A percentile compares a stretch with the other conserved stretches of the same genome.
These are phyloP conservation scores for Dynastes tityus DNA, from an alignment of 2,888 invertebrate species.

Conservation along the genomic window DNA sequence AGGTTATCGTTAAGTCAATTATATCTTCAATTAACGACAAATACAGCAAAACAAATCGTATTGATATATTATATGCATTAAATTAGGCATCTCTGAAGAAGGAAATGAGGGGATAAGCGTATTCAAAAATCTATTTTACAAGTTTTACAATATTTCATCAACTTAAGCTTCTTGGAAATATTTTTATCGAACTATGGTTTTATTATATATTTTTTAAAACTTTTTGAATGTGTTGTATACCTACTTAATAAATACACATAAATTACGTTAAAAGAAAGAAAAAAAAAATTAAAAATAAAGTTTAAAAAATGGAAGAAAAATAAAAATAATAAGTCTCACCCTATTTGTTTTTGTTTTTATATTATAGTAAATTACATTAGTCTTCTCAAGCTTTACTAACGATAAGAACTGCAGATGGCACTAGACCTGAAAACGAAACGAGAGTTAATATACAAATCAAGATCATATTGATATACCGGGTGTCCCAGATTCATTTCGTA, in stretches of 20 bases:
- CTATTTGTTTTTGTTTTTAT: constrained; percentile 3
- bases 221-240: too few relatives aligned
- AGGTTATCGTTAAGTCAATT: constrained; percentile 9
- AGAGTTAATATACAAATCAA: not conserved
- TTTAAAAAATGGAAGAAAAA: not conserved
- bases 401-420: constrained; percentile 88
- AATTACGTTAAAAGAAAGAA: constrained; percentile 7
- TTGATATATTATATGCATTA: too few relatives aligned
- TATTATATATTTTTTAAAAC: too few relatives aligned
- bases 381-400: constrained; percentile 75
- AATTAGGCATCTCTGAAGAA: too few relatives aligned
- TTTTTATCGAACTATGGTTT: too few relatives aligned
- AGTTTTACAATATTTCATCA: too few relatives aligned
- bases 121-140: too few relatives aligned
- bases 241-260: too few relatives aligned
- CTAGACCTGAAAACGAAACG: constrained; percentile 77
- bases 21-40: constrained; percentile 17
- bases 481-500: too few relatives aligned
- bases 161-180: too few relatives aligned
- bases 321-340: constrained; percentile 46
- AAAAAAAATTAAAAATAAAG: not conserved
- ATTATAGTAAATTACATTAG: constrained; percentile 41
- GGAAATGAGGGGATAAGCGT: too few relatives aligned
- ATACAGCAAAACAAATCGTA: not conserved
- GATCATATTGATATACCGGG: too few relatives aligned